Evolutionary conservation across 2,888 invertebrate species (phyloP), one percentile per base, ranked within the genome.

Genomic region (Temnothorax ravouxi): DNA sequence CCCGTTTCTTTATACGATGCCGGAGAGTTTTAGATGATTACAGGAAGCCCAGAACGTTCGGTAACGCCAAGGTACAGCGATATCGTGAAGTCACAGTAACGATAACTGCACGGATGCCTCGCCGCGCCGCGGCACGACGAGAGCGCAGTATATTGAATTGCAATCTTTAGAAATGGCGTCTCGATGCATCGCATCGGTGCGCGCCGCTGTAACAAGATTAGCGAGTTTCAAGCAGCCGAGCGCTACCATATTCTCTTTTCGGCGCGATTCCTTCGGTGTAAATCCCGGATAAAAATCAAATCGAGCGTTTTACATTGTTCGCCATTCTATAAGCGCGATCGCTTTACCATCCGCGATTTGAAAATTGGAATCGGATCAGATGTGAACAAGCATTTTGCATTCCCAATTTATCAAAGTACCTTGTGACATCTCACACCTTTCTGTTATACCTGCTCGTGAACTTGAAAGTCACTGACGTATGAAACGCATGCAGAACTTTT

Each of bases 11-110:
- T 86, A 84, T 89, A 89, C 87, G 89, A 85, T 76, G 84, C 74
- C 50, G 71, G 85, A 77, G 85, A 77, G 85, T 69, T 83, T 84
- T 75, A 84, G 64, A 84, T 88, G 83, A 81, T 85, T 74, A 74
- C 71, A 74, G 79, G 83, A 76, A 83, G 79, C 81, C 44, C 64
- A 62, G 76, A 72, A 81, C 80, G 82, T 87, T 84, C 83, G 86
- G 62, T 75, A 64, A 56, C 84, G 77, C 80, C 83, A 83, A 79
- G 88, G 85, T 79, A 81, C 82, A 54, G 74, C 83, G 85, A 89
- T 88, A 88, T 84, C 86, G 81, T 90, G 88, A 89, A 89, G 86
- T 88, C 88, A 88, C 84, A 83, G 71, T 89, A 89, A 89, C 87
- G 90, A 83, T 89, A 90, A 89, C 88, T 86, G 90, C 88, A 54